These are phyloP conservation scores for Aporrectodea caliginosa DNA, from an alignment of 1,140 invertebrate genomes.

Conservation along the genomic window DNA sequence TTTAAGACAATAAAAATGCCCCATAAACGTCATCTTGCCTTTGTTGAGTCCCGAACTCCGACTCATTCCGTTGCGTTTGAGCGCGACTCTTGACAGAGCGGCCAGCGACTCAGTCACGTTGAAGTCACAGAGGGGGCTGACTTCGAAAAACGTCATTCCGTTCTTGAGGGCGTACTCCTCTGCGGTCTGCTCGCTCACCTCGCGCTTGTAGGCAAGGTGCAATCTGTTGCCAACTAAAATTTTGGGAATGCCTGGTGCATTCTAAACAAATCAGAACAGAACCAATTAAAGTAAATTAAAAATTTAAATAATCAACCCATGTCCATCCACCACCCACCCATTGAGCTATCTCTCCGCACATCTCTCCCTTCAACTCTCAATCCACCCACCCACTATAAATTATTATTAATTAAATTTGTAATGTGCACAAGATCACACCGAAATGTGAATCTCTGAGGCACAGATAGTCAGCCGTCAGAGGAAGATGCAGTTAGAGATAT, in stretches of 20 bases:
- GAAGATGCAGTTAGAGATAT: no score
- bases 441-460: no score
- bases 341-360: no score
- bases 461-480: no score
- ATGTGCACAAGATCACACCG: no score
- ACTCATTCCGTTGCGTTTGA: conserved; percentile 94
- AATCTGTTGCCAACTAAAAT: conserved; percentile 92
- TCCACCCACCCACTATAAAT: no score
- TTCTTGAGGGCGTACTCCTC: conserved; percentile 90
- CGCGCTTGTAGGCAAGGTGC: conserved; percentile 90
- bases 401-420: no score
- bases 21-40: conserved; percentile 72
- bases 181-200: conserved; percentile 84
- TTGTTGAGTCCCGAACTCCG: conserved; percentile 88
- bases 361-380: no score
- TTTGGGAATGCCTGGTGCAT: conserved; percentile 94
- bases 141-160: conserved; percentile 97
- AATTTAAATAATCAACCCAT: no score
- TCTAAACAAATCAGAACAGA: conserved; percentile 61
- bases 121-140: conserved; percentile 91
- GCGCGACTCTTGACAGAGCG: conserved; percentile 85
- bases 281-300: neutral
- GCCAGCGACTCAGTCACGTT: conserved; percentile 95
- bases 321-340: no score
- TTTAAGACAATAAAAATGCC: no score